A percentile compares a stretch with the other conserved stretches of the same genome.
Conservation (phyloP, 2,888 invertebrate species). For the Loripinus fragilis region DNA sequence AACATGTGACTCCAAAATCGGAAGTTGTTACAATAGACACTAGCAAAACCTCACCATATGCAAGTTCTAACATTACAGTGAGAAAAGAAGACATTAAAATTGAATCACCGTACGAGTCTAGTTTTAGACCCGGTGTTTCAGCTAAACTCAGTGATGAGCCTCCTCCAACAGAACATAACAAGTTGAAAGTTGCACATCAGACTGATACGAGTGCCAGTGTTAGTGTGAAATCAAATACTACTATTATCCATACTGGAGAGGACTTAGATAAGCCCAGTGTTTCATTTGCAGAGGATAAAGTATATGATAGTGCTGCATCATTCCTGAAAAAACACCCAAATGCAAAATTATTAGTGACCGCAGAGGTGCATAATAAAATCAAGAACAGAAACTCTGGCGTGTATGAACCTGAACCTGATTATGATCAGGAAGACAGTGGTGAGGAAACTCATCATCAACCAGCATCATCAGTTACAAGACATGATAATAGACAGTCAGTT, state of each 20-base stretch:
- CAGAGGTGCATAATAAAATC: constrained; percentile 68
- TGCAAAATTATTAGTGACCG: constrained; percentile 76
- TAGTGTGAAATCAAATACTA: constrained; percentile 18
- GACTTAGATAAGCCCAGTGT: constrained; percentile 65
- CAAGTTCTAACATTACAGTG: constrained; percentile 62
- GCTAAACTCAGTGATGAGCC: constrained; percentile 95
- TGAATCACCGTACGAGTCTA: constrained; percentile 85
- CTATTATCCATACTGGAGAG: constrained; percentile 35
- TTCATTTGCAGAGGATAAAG: constrained; percentile 76
- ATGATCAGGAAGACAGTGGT: constrained; percentile 71
- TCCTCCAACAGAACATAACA: constrained; percentile 84
- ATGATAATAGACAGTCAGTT: constrained; percentile 58
- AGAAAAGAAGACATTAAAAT: constrained; percentile 45
- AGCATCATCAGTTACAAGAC: constrained; percentile 30
- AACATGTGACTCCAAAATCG: constrained; percentile 63
- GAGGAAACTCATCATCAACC: constrained; percentile 52
- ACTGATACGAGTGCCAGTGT: constrained; percentile 58
- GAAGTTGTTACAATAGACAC: constrained; percentile 74
- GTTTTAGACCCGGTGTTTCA: constrained; percentile 94
- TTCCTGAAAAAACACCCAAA: constrained; percentile 79
- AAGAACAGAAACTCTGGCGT: constrained; percentile 49
- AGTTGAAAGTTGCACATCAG: constrained; percentile 54
- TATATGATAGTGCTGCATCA: constrained; percentile 73
- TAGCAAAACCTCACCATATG: constrained; percentile 67
- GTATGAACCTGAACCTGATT: constrained; percentile 76